phyloP scores from a whole-genome alignment of 1,140 invertebrate species.

The Holotrichia oblita region DNA sequence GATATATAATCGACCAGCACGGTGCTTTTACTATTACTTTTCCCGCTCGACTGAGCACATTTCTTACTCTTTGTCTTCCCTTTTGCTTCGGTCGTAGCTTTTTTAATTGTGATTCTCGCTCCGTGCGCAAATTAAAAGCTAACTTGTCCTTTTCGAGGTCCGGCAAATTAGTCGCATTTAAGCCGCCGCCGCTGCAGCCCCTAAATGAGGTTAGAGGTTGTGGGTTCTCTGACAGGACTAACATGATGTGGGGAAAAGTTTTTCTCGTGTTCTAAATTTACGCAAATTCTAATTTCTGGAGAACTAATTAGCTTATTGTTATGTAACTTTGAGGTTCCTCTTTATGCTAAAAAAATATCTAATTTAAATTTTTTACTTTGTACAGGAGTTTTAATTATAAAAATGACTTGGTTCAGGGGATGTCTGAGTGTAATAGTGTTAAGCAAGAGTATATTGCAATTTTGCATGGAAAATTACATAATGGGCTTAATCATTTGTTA shows the following conservation, averaged over 20 bases:
- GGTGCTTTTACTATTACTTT: too few species aligned
- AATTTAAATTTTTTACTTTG: too few species aligned
- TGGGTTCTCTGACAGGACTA: neutral
- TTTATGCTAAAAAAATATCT: neutral
- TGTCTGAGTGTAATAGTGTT: too few species aligned
- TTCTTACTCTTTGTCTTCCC: too few species aligned
- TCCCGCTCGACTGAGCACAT: too few species aligned
- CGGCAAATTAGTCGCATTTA: neutral
- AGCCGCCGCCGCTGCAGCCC: neutral
- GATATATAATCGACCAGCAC: too few species aligned
- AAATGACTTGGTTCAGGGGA: too few species aligned
- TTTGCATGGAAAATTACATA: too few species aligned
- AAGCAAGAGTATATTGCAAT: too few species aligned
- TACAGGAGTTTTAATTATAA: too few species aligned
- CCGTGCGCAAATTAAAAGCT: conserved; percentile 3
- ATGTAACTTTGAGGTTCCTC: neutral
- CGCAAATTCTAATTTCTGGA: neutral
- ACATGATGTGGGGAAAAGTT: neutral
- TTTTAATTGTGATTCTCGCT: neutral
- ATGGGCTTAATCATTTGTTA: too few species aligned
- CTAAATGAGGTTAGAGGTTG: conserved; percentile 2
- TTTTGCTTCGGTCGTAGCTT: neutral
- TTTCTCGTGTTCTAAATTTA: neutral
- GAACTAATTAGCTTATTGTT: neutral
- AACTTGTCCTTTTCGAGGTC: neutral